Base-by-base conservation (phyloP, 2,797 vertebrate genomes). In the Microchirus variegatus region DNA sequence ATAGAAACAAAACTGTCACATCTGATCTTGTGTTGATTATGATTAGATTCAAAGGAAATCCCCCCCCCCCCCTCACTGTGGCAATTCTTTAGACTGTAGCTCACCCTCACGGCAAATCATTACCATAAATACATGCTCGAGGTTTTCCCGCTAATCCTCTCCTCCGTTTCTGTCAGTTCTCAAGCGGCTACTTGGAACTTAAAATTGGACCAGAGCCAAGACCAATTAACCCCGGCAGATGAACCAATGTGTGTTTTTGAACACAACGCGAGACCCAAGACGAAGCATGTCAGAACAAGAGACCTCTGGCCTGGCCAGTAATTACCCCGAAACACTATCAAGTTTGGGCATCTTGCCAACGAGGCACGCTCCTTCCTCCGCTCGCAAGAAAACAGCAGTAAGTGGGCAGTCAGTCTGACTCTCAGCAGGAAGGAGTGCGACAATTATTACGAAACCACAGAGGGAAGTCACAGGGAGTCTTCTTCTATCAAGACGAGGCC, bases 281-380 rank as follows among this genome's bases (percentile, higher is more conserved):
- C 58, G 42, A 67, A 70, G 49, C 47, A 53, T 7, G 22, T 59
- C 52, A 45, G 53, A 56, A 38, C 43, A 37, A 40, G 51, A 59
- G 53, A 67, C 69, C 56, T 68, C 51, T 59, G 59, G 35, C 40
- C 44, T 5, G 37, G 51, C 9, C 18, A 14, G 56, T 65, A 74
- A 83, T 79, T 80, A 38, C 35, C 51, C 51, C 10, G n/a, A 63
- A 77, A 73, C 43, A 59, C 41, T 9, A 78, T 72, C 54, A 59
- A 46, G 43, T 38, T 42, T 13, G 46, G 86, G 82, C 72, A 56
- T 41, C 18, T 41, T 78, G 66, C 82, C 82, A 87, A 71, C 57
- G 4, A n/a, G 46, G 45, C 57, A 59, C 4, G 0, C 44, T 63
- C 56, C 56, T 49, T 72, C 38, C 52, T 67, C 50, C 45, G 37